Base-by-base conservation (phyloP, 2,113 vertebrate species). In the Scartelaos histophorus region DNA sequence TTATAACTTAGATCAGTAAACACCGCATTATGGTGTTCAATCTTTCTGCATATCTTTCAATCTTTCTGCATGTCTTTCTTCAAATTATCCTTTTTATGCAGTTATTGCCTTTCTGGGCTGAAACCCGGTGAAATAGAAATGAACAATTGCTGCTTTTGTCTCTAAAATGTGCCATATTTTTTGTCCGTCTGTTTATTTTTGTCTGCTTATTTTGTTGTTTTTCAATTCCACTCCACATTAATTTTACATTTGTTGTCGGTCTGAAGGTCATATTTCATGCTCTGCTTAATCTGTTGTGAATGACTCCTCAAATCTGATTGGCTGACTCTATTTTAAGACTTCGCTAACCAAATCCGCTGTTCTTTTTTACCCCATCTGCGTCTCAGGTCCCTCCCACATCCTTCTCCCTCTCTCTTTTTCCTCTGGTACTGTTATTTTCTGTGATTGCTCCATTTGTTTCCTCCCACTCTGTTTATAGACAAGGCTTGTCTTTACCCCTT, bases 391-490 rank as follows among this genome's bases (percentile, higher is more conserved):
- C 71, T 38, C 66, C 49, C 70, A 49, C 60, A 53, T 49, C 66
- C 47, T 66, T 80, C 67, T 75, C 74, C 66, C 69, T 65, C 67
- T 83, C 47, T 75, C 57, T 49, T 76, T 71, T 70, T 10, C 67
- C 53, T 67, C 66, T 53, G 62, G 57, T 60, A 76, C 43, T 58
- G 7, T 81, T 80, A 69, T 84, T 81, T 84, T 69, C 81, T 82
- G 86, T 87, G 81, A 83, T 81, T 49, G 13, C 38, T 78, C 85
- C 69, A 72, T 85, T 85, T 82, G 82, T 87, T 81, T 85, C 84
- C 79, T 87, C 85, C 85, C 81, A 82, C 88, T 87, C 74, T 74
- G 65, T 76, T 72, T 67, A 53, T 80, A 83, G 72, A 84, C 84
- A 76, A 73, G 16, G 78, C 83, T n/a, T 17, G 34, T 51, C 49